A percentile compares a stretch with the other conserved stretches of the same genome.
Evolutionary conservation across 2,888 invertebrate genomes (phyloP).

Genomic region (Scelioninae gen. 1): DNA sequence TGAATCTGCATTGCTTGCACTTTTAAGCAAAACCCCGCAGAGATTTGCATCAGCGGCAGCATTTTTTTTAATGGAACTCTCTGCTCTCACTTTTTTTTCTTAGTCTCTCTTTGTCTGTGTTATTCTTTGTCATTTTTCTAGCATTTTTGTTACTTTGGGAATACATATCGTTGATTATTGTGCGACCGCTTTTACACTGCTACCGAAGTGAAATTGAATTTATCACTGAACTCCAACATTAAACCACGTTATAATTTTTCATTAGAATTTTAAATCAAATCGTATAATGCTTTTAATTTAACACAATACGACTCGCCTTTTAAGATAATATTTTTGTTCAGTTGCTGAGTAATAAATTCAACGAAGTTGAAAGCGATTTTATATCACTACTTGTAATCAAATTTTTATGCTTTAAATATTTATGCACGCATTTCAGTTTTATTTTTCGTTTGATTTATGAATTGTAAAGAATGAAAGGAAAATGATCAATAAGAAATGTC

Average conservation of each 20-base stretch:
- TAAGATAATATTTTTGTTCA: conserved; percentile 3
- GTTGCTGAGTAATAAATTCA: background rate
- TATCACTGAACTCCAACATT: conserved; percentile 25
- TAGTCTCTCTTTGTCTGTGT: background rate
- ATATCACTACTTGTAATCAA: background rate
- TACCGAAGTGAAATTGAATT: conserved; percentile 27
- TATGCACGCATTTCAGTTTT: background rate
- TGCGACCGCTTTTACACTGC: conserved; percentile 8
- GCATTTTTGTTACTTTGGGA: conserved; percentile 41
- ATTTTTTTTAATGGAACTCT: conserved; percentile 65
- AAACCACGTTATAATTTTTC: conserved; percentile 35
- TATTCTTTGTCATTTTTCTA: conserved; percentile 7
- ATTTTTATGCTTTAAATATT: background rate
- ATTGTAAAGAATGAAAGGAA: background rate
- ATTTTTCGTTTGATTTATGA: background rate
- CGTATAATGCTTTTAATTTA: no score
- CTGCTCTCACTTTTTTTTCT: conserved; percentile 11
- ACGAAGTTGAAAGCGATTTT: background rate
- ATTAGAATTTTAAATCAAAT: conserved; percentile 29
- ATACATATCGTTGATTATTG: conserved; percentile 55
- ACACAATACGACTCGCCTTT: no score
- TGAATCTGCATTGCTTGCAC: conserved; percentile 68
- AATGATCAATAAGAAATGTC: no score
- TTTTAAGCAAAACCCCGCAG: conserved; percentile 56
- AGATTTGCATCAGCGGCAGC: conserved; percentile 67